A percentile compares a stretch with the other conserved stretches of the same genome.
phyloP scores from a whole-genome alignment of 2,797 vertebrate species.

The Poecile montanus region DNA sequence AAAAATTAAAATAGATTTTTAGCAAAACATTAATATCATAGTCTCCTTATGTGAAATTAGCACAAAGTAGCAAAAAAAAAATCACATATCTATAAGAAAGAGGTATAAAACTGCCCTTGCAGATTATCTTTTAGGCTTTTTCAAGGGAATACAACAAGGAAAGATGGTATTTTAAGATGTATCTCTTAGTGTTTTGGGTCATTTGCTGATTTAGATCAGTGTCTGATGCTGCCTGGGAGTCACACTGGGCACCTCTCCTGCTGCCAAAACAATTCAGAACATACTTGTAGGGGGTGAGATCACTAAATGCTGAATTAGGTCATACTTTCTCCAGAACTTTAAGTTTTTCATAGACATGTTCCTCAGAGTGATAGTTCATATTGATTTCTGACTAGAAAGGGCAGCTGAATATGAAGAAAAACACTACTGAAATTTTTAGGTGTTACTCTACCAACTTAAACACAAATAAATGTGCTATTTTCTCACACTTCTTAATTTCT shows the following conservation, averaged over 20 bases:
- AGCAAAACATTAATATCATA: not conserved
- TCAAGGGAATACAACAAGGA: rapidly evolving
- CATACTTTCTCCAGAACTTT: not conserved
- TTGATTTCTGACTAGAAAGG: constrained; percentile 1
- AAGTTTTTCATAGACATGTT: not conserved
- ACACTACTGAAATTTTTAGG: not conserved
- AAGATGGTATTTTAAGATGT: not conserved
- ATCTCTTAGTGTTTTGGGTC: not conserved
- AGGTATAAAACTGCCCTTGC: not conserved
- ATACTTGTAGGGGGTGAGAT: not conserved
- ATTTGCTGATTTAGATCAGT: not conserved
- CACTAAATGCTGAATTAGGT: constrained; percentile 21
- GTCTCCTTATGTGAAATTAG: not conserved
- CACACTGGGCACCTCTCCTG: not conserved
- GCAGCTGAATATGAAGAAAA: not conserved
- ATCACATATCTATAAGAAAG: not conserved
- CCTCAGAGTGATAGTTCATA: not conserved
- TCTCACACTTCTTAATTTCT: not conserved
- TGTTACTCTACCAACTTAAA: not conserved
- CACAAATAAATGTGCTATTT: not conserved
- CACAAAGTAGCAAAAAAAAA: not conserved
- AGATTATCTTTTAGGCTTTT: not conserved
- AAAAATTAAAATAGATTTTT: not conserved
- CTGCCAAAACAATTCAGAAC: constrained; percentile 2
- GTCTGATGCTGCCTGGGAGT: not conserved